These are phyloP conservation scores for Heliconius hortense DNA, from an alignment of 2,888 invertebrate genomes.

Conservation along the genomic window DNA sequence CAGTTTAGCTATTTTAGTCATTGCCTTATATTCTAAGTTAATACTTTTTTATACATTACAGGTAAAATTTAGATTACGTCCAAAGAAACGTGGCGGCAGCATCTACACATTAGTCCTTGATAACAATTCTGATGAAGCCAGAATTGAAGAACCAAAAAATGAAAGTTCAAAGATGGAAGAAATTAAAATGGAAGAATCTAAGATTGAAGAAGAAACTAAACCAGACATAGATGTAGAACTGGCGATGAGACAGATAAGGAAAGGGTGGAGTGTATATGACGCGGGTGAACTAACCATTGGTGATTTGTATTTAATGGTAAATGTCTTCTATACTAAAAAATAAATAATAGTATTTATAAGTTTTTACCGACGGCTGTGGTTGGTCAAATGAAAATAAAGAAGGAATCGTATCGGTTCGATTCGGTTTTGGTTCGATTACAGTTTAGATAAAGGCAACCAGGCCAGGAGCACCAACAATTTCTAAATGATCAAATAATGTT, in stretches of 20 bases:
- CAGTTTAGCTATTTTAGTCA: not conserved
- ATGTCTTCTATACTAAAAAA: too few species aligned
- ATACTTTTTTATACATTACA: conserved; percentile 40
- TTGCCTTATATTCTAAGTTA: not conserved
- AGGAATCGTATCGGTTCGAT: too few species aligned
- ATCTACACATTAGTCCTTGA: conserved; percentile 65
- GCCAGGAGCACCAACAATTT: too few species aligned
- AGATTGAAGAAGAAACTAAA: conserved; percentile 49
- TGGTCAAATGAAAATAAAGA: too few species aligned
- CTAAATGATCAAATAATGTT: too few species aligned
- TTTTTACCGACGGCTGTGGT: too few species aligned
- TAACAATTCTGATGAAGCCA: conserved; percentile 52
- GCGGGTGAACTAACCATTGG: conserved; percentile 92
- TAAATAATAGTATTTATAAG: too few species aligned
- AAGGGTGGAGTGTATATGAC: conserved; percentile 90
- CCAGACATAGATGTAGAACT: conserved; percentile 65
- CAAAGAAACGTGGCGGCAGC: conserved; percentile 71
- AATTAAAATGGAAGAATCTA: conserved; percentile 46
- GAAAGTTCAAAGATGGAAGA: conserved; percentile 48
- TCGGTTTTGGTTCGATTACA: too few species aligned
- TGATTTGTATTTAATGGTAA: conserved; percentile 93
- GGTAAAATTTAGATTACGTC: conserved; percentile 74
- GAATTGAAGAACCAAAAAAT: conserved; percentile 40
- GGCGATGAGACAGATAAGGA: conserved; percentile 72
- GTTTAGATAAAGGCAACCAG: too few species aligned